Base-by-base conservation (phyloP, 2,888 invertebrate species). In the Epiblema foenella region DNA sequence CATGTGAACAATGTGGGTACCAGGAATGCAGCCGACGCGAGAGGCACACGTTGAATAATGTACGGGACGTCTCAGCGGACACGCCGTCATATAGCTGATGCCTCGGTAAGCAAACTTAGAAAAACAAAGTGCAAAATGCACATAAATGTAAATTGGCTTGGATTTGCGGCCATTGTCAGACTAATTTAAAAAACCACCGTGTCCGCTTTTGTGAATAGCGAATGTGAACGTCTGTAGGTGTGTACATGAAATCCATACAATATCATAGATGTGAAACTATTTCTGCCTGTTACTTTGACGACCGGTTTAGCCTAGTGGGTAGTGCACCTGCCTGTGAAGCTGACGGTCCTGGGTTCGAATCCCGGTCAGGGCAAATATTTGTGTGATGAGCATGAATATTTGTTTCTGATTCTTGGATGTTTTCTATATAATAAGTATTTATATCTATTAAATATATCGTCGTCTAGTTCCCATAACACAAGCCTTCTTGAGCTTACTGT, bases 41-140 rank as follows among this genome's bases (percentile, higher is more conserved):
- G 83, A 79, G 76, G 81, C 81, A 81, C 85, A 83, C 81, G 81
- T 85, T 90, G 90, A 90, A 89, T 90, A 86, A 90, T 90, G 87
- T 85, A 89, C 80, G 81, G 79, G 66, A 17, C 62, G 80, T 79
- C 82, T 80, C 69, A 75, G 64, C 69, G 80, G 80, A 81, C 81
- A 78, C 76, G 78, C 75, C 73, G 79, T 79, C 82, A 84, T 70
- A 65, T 66, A 57, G 66, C 60, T 85, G 80, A 79, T 77, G 76
- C 76, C 81, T 81, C 66, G 75, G 77, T 77, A 75, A 76, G 75
- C 75, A 75, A 76, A 78, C 49, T 65, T 66, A 66, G 56, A 70
- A 65, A 70, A 69, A 70, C 69, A 70, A 70, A 64, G 51, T 57
- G 58, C 51, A 65, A 54, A 63, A 65, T 39, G 20, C 37, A 24